Base-by-base conservation (phyloP, 2,888 invertebrate species). In the Macrosiphum euphorbiae region DNA sequence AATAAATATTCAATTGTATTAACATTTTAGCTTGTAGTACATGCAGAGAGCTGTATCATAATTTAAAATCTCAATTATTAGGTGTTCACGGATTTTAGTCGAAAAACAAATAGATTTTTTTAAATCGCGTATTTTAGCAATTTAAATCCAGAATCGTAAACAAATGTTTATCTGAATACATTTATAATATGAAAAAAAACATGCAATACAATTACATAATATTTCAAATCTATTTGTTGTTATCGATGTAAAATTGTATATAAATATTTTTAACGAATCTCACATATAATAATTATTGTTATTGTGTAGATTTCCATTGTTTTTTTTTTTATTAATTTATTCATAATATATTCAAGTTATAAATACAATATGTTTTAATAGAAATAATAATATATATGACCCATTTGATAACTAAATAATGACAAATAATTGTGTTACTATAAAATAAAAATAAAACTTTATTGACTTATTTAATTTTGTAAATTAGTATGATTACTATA, bases 1-100 rank as follows among this genome's bases (percentile, higher is more conserved):
- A 88, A 88, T 7, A 88, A 88, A 55, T 58, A 88, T 88, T 88
- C 55, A 88, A 58, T 26, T 5, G 55, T 88, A 52, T 88, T 13
- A 52, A 88, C 20, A 24, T 35, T 58, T 78, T 78, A 78, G 35
- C 8, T 52, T 52, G 20, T 41, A 88, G 26, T 41, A 7, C 26
- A 20, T 41, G 88, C 35, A 26, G 24, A 55, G 41, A 41, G 88
- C 28, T 55, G 26, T 88, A 88, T 58, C 88, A 88, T 88, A 55
- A 88, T 58, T 88, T 88, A 58, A 58, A 88, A 88, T 88, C 55
- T 35, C 41, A 88, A 58, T 41, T 55, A 55, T 35, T 26, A 41
- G 26, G 41, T 41, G 26, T 58, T 88, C 41, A 44, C 24, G 11
- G 88, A 55, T 41, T 55, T 26, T 55, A 88, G 41, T 55, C 55